These are phyloP conservation scores for Craterocephalus amniculus DNA, from an alignment of 2,797 vertebrate species.

Conservation along the genomic window DNA sequence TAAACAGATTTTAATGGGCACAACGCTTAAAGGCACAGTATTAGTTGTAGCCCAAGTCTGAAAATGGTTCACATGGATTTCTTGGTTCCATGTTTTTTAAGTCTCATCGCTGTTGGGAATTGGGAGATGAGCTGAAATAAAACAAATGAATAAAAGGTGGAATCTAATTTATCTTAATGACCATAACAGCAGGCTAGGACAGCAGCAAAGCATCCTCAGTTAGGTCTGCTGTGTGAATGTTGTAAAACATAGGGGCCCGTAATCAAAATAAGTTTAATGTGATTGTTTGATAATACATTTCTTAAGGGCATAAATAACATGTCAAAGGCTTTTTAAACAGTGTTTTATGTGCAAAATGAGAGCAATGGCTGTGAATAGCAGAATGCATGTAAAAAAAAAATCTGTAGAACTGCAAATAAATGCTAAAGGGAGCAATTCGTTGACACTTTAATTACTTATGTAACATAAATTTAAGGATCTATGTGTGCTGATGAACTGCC, in stretches of 20 bases:
- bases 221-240: conserved; percentile 32
- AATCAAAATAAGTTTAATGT: conserved; percentile 41
- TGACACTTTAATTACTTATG: conserved; percentile 66
- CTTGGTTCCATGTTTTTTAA: conserved; percentile 52
- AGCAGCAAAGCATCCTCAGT: conserved; percentile 47
- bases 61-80: conserved; percentile 40
- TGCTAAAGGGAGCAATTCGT: conserved; percentile 57
- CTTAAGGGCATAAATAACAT: conserved; percentile 59
- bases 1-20: conserved; percentile 34
- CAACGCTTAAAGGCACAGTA: conserved; percentile 72
- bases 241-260: conserved; percentile 19
- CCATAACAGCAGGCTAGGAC: conserved; percentile 83
- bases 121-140: conserved; percentile 39
- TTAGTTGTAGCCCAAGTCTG: conserved; percentile 41
- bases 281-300: conserved; percentile 62
- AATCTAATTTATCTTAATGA: conserved; percentile 52
- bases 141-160: conserved; percentile 28
- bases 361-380: conserved; percentile 77
- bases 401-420: conserved; percentile 60
- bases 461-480: conserved; percentile 71
- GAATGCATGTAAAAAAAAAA: conserved; percentile 41
- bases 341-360: conserved; percentile 81
- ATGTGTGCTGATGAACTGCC: conserved; percentile 73
- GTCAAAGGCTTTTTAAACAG: conserved; percentile 69
- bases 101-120: conserved; percentile 51